Evolutionary conservation across 2,888 invertebrate genomes (phyloP), one percentile per base, ranked within the genome.

Genomic region (Caenorhabditis zanzibari): DNA sequence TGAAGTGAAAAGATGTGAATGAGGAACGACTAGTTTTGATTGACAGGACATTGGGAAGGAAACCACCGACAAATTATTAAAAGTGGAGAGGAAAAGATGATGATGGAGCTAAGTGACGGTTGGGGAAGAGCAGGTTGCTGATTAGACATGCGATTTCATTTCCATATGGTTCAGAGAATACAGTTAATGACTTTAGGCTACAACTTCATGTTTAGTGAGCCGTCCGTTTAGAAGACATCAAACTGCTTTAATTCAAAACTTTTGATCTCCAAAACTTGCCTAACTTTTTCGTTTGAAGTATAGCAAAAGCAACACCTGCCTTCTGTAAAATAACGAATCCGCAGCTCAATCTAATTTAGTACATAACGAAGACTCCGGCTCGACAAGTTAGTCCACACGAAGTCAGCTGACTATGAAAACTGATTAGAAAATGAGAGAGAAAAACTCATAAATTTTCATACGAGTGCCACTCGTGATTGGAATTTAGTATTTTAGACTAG

Each of bases 11-110:
- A n/a, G 26, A 28, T 26, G 22, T 9, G 63, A 63, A 41, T 44
- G 35, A 28, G 24, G 24, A 41, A 38, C 26, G 68, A 52, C 52
- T 38, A 16, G 54, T 52, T 32, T 16, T 74, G 74, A 74, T 44
- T 74, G 74, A 64, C 74, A 32, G 73, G 61, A 61, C 61, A 44
- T 28, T 14, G 35, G 16, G 68, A 52, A 26, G 14, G 59, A 63
- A 63, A 63, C 63, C 63, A 63, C 26, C 26, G 63, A 66, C 74
- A 64, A 75, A 75, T 75, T 75, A 66, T 66, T 54, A 75, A 63
- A n/a, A 26, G 24, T 22, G 61, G n/a, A 32, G 32, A n/a, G 26
- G 35, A 26, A 35, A 19, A 26, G 24, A 22, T 24, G 19, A 6
- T 14, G 44, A 16, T 7, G 59, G 61, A 9, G 72, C 22, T 58